Base-by-base conservation (phyloP, 2,888 invertebrate genomes). In the Cataglyphis livida region DNA sequence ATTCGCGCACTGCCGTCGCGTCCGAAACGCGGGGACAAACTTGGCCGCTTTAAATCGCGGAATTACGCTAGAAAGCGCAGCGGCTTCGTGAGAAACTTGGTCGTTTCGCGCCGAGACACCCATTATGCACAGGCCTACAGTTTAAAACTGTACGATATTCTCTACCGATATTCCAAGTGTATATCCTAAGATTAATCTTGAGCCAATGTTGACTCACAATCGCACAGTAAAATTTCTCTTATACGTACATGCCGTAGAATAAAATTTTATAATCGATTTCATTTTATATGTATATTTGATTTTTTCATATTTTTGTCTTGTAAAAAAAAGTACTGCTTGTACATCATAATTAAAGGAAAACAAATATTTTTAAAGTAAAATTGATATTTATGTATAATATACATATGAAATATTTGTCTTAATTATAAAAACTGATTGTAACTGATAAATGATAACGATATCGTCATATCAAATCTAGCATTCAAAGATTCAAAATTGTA, bases 21-120 rank as follows among this genome's bases (percentile, higher is more conserved):
- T 85, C 68, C 68, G 21, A 78, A 78, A 70, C 70, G 61, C 71
- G 81, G 70, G 54, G 74, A 54, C 59, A 71, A 73, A 71, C 38
- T 62, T 82, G 44, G 51, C 74, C 85, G 86, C 51, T 87, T 89
- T 90, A 89, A 91, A 91, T 91, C 89, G 87, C 84, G 84, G 90
- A 91, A 90, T 93, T 92, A 71, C 86, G 85, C 68, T 70, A 59
- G 64, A 18, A 65, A 48, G 82, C 51, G 44, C 59, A 81, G 54
- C 83, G 85, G 85, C 65, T 85, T 85, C 85, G 81, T 88, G 89
- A 86, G 90, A 88, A 87, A 75, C 81, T 84, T 57, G n/a, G 41
- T 15, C 15, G 15, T 38, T 18, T 66, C 44, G 59, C 41, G 48
- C 1, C 51, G 62, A n/a, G 51, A 51, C 59, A 75, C 74, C 12